phyloP scores from a whole-genome alignment of 2,797 vertebrate species.

The Anguilla anguilla region DNA sequence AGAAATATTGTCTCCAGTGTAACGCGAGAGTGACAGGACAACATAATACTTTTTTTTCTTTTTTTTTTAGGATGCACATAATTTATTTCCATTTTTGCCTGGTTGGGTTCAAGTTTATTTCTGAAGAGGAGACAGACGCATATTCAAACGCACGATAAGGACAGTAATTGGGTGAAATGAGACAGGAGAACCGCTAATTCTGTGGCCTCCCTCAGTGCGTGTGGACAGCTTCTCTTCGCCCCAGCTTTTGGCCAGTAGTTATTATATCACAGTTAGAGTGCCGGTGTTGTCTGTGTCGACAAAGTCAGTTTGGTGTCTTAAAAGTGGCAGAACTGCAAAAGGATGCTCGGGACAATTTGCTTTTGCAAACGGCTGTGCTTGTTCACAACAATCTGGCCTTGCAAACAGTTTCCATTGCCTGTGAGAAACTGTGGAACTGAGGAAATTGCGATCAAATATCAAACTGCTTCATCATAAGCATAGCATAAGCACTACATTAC shows the following conservation, averaged over 20 bases:
- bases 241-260: constrained; percentile 48
- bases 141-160: constrained; percentile 15
- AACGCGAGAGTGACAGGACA: not conserved
- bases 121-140: constrained; percentile 17
- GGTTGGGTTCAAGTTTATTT: constrained; percentile 22
- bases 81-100: not conserved
- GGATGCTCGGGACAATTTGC: constrained; percentile 26
- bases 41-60: not conserved
- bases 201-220: constrained; percentile 59
- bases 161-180: constrained; percentile 15
- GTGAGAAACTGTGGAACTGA: not conserved
- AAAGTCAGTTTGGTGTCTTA: constrained; percentile 30
- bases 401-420: not conserved
- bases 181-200: constrained; percentile 61
- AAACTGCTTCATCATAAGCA: not conserved
- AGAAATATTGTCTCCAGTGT: constrained; percentile 5
- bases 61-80: not conserved
- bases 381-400: not conserved
- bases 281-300: constrained; percentile 52
- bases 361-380: not conserved
- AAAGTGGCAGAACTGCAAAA: not conserved
- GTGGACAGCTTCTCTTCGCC: constrained; percentile 43
- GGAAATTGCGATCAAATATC: not conserved
- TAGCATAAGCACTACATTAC: not conserved
- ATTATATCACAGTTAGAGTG: constrained; percentile 58